Evolutionary conservation across 2,113 vertebrate species (phyloP).

Genomic region (Poicephalus meyeri): DNA sequence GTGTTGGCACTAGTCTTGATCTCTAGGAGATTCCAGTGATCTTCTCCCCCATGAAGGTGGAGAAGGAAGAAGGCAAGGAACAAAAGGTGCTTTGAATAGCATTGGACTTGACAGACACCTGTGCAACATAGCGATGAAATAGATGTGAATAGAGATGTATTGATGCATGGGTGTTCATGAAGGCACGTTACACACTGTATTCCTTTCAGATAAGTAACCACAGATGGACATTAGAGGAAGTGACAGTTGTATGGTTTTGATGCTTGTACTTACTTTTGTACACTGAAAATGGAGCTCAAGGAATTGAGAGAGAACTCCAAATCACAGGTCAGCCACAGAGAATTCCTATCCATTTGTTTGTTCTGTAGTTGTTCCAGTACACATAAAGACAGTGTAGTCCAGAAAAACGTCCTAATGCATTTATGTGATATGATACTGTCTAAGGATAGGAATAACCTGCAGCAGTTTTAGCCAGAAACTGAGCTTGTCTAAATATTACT

Average conservation of each 20-base stretch:
- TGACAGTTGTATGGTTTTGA: background rate
- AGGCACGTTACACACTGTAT: accelerated
- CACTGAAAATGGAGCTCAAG: background rate
- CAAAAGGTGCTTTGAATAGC: background rate
- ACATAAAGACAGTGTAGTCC: background rate
- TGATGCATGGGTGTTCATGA: background rate
- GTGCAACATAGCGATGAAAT: background rate
- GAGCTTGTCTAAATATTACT: background rate
- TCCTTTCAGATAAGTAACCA: background rate
- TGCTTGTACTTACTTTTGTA: background rate
- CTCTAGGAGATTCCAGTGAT: background rate
- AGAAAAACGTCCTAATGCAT: slow-evolving; percentile 52
- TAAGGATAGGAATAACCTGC: slow-evolving; percentile 1
- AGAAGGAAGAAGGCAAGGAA: background rate
- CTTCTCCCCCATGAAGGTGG: background rate
- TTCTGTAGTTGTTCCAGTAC: slow-evolving; percentile 33
- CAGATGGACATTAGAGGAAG: background rate
- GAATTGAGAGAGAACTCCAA: background rate
- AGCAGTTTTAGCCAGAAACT: slow-evolving; percentile 3
- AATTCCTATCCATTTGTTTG: slow-evolving; percentile 46
- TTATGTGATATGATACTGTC: slow-evolving; percentile 14
- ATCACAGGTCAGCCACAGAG: background rate
- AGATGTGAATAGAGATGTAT: background rate
- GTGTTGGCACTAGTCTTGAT: background rate
- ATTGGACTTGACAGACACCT: background rate